A percentile compares a stretch with the other conserved stretches of the same genome.
Conservation (phyloP, 2,888 invertebrate genomes). For the Drosophila anomelani region DNA sequence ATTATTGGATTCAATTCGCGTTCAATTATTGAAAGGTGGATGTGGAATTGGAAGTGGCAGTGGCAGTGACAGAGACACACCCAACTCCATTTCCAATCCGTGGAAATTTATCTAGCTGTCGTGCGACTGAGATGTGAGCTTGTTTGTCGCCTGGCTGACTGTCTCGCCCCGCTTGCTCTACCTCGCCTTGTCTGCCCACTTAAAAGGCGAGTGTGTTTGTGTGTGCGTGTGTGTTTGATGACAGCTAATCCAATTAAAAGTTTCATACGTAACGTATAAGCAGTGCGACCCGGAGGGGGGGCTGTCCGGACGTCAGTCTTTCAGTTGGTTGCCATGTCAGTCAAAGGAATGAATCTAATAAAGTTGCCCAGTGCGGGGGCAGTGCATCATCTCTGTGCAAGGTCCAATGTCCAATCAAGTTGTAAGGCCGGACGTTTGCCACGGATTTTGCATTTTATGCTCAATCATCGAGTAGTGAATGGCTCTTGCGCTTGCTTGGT, state of each 20-base stretch:
- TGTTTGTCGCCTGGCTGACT: conserved; percentile 70
- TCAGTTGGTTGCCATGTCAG: conserved; percentile 50
- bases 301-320: conserved; percentile 15
- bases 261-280: conserved; percentile 79
- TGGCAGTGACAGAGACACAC: conserved; percentile 24
- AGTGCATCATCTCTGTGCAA: conserved; percentile 11
- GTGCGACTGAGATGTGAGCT: conserved; percentile 73
- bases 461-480: conserved; percentile 11
- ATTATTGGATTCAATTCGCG: conserved; percentile 66
- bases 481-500: background rate
- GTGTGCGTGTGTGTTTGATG: conserved; percentile 61
- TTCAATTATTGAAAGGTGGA: conserved; percentile 75
- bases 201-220: conserved; percentile 19
- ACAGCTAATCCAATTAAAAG: conserved; percentile 83
- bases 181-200: conserved; percentile 32
- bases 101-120: conserved; percentile 51
- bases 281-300: conserved; percentile 33
- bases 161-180: conserved; percentile 10
- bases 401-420: conserved; percentile 34
- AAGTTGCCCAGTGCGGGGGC: conserved; percentile 47
- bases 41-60: conserved; percentile 64
- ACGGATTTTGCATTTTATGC: conserved; percentile 47
- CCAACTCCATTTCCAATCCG: conserved; percentile 30
- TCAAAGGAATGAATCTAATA: conserved; percentile 75
- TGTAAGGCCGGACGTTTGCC: conserved; percentile 36